Conservation (phyloP, 2,888 invertebrate species). For the Drosophila peninsularis region DNA sequence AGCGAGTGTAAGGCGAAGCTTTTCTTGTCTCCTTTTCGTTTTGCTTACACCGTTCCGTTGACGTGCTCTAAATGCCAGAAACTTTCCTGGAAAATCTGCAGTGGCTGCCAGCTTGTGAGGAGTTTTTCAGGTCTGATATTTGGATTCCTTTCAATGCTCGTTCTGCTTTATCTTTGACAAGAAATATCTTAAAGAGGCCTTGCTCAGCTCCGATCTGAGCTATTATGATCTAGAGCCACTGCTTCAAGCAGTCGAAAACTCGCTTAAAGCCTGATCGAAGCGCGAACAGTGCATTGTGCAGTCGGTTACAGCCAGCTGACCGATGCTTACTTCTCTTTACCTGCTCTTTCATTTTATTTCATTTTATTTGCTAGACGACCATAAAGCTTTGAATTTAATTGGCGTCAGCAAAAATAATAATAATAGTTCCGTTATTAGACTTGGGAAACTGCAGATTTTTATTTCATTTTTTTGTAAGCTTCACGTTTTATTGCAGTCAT, state of each 20-base stretch:
- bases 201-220: too few species aligned
- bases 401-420: constrained; percentile 48
- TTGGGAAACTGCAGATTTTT: constrained; percentile 2
- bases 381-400: constrained; percentile 64
- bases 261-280: too few species aligned
- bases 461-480: constrained; percentile 8
- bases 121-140: not conserved
- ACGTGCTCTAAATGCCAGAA: constrained; percentile 52
- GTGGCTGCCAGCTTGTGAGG: too few species aligned
- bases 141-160: not conserved
- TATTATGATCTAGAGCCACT: too few species aligned
- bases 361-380: constrained; percentile 28
- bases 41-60: constrained; percentile 27
- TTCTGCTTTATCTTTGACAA: not conserved
- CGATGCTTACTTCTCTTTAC: not conserved
- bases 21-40: constrained; percentile 28
- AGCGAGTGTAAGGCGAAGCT: constrained; percentile 71
- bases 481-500: constrained; percentile 31
- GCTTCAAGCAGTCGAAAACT: too few species aligned
- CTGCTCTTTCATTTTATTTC: constrained; percentile 23
- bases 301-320: not conserved
- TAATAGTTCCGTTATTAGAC: constrained; percentile 39
- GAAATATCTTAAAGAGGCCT: not conserved
- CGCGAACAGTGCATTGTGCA: not conserved
- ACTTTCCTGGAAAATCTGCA: constrained; percentile 24